These are phyloP conservation scores for Macrophya annulata DNA, from an alignment of 2,888 invertebrate genomes.

Conservation along the genomic window DNA sequence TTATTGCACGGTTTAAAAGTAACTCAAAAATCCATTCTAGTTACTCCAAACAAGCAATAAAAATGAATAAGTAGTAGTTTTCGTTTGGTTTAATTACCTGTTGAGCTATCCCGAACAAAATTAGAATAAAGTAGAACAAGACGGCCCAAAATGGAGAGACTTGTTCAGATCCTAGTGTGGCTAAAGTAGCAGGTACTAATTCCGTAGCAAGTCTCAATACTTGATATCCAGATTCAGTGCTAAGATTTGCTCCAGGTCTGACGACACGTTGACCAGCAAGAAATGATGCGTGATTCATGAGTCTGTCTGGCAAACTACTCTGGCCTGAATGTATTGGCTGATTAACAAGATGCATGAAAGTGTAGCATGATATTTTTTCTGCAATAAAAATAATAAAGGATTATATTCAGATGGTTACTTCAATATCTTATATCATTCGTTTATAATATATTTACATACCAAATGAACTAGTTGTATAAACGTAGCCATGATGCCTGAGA, in stretches of 20 bases:
- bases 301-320: constrained; percentile 84
- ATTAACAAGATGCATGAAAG: constrained; percentile 85
- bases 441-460: constrained; percentile 82
- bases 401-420: neutral
- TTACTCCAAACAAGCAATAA: neutral
- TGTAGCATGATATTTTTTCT: constrained; percentile 88
- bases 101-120: constrained; percentile 93
- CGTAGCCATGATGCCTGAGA: constrained; percentile 87
- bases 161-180: constrained; percentile 87
- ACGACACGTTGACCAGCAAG: constrained; percentile 86
- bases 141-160: constrained; percentile 95
- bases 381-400: constrained; percentile 67
- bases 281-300: constrained; percentile 87
- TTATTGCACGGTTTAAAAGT: too few species aligned
- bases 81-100: constrained; percentile 80
- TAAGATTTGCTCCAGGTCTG: constrained; percentile 82
- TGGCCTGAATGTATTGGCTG: constrained; percentile 84
- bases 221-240: constrained; percentile 89
- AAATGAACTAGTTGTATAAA: constrained; percentile 91
- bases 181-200: constrained; percentile 92
- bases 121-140: constrained; percentile 91
- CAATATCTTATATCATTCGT: neutral
- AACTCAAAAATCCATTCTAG: too few species aligned
- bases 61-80: neutral
- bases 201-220: constrained; percentile 93